A percentile compares a stretch with the other conserved stretches of the same genome.
These are phyloP conservation scores for Drosophila parabipectinata DNA, from an alignment of 1,140 invertebrate genomes.

Conservation along the genomic window DNA sequence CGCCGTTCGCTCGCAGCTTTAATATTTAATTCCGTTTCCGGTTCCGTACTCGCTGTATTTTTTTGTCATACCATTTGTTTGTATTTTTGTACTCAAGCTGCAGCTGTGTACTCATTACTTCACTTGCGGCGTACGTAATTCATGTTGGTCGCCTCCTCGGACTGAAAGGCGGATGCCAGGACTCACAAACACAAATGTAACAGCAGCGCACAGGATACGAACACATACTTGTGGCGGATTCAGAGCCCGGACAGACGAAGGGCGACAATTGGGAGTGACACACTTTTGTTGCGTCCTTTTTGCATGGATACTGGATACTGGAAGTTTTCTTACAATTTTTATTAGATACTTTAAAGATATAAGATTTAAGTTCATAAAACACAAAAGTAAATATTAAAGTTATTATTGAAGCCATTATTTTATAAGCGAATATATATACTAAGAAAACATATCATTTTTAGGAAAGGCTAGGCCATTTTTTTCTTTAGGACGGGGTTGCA, in stretches of 20 bases:
- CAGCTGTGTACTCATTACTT: slow-evolving; percentile 75
- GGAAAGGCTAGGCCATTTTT: too few species aligned
- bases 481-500: not conserved
- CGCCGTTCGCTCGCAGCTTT: slow-evolving; percentile 56
- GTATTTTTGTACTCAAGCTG: slow-evolving; percentile 41
- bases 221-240: not conserved
- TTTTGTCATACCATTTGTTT: slow-evolving; percentile 11
- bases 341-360: slow-evolving; percentile 25
- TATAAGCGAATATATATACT: too few species aligned
- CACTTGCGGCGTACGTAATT: slow-evolving; percentile 80
- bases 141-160: slow-evolving; percentile 54
- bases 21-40: slow-evolving; percentile 76
- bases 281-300: slow-evolving; percentile 61
- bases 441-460: too few species aligned
- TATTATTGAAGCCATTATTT: too few species aligned
- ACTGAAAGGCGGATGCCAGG: slow-evolving; percentile 28
- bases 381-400: too few species aligned
- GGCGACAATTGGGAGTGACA: slow-evolving; percentile 56
- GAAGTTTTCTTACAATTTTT: slow-evolving; percentile 17
- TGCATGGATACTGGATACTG: slow-evolving; percentile 27
- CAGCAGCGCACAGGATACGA: slow-evolving; percentile 11
- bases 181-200: slow-evolving; percentile 24
- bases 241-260: not conserved
- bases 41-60: slow-evolving; percentile 1
- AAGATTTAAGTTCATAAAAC: not conserved